Evolutionary conservation across 2,888 invertebrate genomes (phyloP), one percentile per base, ranked within the genome.

Genomic region (Chrysodeixis includens): DNA sequence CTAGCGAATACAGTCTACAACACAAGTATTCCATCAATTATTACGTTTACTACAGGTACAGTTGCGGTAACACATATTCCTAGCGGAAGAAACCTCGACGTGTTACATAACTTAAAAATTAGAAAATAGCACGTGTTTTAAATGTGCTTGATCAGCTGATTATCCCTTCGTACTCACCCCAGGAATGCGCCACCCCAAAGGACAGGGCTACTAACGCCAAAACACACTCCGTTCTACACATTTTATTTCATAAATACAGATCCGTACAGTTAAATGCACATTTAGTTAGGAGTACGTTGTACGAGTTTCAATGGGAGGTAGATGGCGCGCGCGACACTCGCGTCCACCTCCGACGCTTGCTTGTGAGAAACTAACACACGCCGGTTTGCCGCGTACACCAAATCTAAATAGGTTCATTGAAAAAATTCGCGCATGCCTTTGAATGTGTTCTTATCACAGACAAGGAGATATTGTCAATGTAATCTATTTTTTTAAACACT

Each of bases 181-280:
- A 95, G 18, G 86, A 84, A 62, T 89, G 87, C 71, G 85, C 92
- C 72, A 86, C 78, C 81, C 88, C 88, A 74, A 90, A 71, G 57
- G 84, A 86, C 59, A 93, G 75, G 35, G 88, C 85, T 69, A 90
- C 35, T 68, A 91, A 78, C 60, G 90, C 87, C 67, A 93, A 80
- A 26, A 90, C 74, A 85, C 91, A 92, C 90, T 88, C 88, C 80
- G 78, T 79, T 86, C 78, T 88, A 83, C 89, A 92, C 94, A 95
- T 95, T 91, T 93, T 94, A 85, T 90, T 88, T 93, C 89, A 94
- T 92, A 83, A 92, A 92, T 86, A 86, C 66, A 73, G 74, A 72
- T 79, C 76, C 82, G 79, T 83, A 70, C 69, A 81, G 79, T 85
- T 89, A 91, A 90, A 90, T 90, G 87, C 90, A 93, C 93, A 90